Percentiles rank a stretch among this genome's conserved stretches.
phyloP scores from a whole-genome alignment of 2,888 invertebrate species.

The Alviniconcha strummeri region DNA sequence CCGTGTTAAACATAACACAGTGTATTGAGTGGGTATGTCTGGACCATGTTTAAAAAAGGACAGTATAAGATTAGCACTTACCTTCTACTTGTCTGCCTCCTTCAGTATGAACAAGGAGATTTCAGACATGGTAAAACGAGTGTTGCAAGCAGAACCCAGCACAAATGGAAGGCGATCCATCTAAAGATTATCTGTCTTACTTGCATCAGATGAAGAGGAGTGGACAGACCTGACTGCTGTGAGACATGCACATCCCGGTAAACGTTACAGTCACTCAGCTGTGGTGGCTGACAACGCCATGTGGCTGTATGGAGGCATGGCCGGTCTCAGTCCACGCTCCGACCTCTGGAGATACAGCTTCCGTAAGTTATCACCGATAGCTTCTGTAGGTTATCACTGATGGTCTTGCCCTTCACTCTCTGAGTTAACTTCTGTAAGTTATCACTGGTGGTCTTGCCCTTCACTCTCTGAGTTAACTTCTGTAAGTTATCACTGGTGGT shows the following conservation, averaged over 20 bases:
- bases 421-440: not conserved
- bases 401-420: not conserved
- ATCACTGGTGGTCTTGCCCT: not conserved
- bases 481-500: too few relatives aligned
- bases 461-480: not conserved
- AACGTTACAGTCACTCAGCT: conserved; percentile 89
- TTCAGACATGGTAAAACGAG: too few relatives aligned
- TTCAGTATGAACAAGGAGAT: too few relatives aligned
- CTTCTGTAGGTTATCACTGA: not conserved
- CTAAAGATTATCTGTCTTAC: too few relatives aligned
- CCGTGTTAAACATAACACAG: too few relatives aligned
- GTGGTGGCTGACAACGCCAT: conserved; percentile 85
- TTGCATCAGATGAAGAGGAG: conserved; percentile 37
- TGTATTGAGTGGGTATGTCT: too few relatives aligned
- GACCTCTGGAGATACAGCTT: conserved; percentile 90
- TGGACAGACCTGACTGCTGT: conserved; percentile 32
- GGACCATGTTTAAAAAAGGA: too few relatives aligned
- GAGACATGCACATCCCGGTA: conserved; percentile 76
- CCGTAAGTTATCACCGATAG: conserved; percentile 73
- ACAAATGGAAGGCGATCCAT: too few relatives aligned
- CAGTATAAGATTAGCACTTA: too few relatives aligned
- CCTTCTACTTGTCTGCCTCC: too few relatives aligned
- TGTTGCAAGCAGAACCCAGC: too few relatives aligned
- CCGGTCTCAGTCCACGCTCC: conserved; percentile 84
- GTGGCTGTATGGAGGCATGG: conserved; percentile 93